Conservation (phyloP, 2,113 vertebrate species). For the Plecturocebus donacophilus region DNA sequence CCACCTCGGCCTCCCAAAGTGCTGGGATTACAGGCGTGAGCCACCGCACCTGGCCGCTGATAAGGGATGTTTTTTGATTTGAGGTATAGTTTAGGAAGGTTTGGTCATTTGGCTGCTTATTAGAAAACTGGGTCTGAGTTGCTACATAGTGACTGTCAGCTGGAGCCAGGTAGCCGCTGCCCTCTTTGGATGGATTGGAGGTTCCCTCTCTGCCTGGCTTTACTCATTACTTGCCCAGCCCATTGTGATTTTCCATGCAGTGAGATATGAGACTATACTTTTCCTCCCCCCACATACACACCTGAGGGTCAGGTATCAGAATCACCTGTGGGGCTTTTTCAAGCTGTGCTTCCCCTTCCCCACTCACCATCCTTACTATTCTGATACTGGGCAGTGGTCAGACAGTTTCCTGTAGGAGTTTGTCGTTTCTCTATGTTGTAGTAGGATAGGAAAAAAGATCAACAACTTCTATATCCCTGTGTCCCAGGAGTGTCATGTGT, state of each 20-base stretch:
- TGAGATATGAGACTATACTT: not conserved
- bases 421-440: not conserved
- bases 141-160: accelerated
- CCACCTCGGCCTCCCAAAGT: no score
- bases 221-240: not conserved
- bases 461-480: not conserved
- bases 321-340: not conserved
- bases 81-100: not conserved
- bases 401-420: not conserved
- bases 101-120: constrained; percentile 10
- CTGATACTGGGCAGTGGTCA: not conserved
- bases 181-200: not conserved
- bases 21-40: no score
- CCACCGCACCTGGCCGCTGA: no score
- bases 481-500: not conserved
- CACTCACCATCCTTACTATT: not conserved
- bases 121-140: not conserved
- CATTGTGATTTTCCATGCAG: not conserved
- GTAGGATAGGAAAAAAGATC: not conserved
- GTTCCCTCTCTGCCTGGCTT: not conserved
- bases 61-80: not conserved
- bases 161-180: not conserved
- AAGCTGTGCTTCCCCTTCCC: not conserved
- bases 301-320: not conserved
- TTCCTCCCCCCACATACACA: accelerated